Conservation (phyloP, 2,797 vertebrate species). For the Odontamblyopus rebecca region DNA sequence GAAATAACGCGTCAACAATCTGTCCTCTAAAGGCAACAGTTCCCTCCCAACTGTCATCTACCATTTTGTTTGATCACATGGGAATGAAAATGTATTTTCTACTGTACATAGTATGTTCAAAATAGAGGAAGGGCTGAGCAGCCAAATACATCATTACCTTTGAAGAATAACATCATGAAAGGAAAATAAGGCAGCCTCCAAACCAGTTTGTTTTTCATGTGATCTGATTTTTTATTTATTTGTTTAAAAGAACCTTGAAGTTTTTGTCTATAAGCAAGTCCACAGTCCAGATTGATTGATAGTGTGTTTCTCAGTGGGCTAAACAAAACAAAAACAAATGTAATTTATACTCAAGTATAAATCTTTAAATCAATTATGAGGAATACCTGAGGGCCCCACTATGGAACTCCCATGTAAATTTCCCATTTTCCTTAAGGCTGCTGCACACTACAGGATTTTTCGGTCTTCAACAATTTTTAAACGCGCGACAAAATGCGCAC, state of each 20-base stretch:
- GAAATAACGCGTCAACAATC: constrained; percentile 63
- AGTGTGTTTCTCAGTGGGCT: neutral
- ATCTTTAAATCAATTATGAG: no score
- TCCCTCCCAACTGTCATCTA: constrained; percentile 49
- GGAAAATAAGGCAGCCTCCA: constrained; percentile 9
- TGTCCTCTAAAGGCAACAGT: constrained; percentile 54
- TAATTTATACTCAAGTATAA: no score
- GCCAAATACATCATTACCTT: constrained; percentile 17
- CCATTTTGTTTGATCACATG: constrained; percentile 57
- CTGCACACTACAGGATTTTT: no score
- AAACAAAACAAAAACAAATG: no score
- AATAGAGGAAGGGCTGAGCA: constrained; percentile 29
- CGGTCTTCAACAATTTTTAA: no score
- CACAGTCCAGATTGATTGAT: neutral
- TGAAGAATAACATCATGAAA: constrained; percentile 24
- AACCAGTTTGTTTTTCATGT: neutral
- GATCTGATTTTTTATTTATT: neutral
- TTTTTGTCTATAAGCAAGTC: neutral
- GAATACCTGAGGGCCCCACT: no score
- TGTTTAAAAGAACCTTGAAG: neutral
- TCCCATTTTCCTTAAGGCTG: no score
- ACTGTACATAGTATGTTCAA: constrained; percentile 38
- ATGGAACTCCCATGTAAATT: no score
- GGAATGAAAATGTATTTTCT: constrained; percentile 52
- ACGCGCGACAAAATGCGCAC: no score